Evolutionary conservation across 2,113 vertebrate species (phyloP).

Genomic region (Embiotoca jacksoni): DNA sequence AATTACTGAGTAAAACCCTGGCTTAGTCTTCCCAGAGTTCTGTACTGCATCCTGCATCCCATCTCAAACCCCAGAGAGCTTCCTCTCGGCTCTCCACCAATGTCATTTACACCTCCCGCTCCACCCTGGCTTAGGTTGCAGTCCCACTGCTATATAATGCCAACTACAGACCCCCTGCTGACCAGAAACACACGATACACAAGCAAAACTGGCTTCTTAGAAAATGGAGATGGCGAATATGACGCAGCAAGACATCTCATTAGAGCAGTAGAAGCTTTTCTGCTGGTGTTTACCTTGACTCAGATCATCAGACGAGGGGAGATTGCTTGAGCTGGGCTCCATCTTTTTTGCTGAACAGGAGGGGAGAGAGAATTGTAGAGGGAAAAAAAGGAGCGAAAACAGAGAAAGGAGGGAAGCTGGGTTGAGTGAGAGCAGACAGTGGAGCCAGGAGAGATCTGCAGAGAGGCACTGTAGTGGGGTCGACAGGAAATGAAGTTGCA

Average conservation of each 20-base stretch:
- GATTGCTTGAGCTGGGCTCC: conserved; percentile 55
- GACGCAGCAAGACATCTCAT: conserved; percentile 79
- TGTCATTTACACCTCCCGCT: conserved; percentile 78
- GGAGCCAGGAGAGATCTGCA: conserved; percentile 37
- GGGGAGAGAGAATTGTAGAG: conserved; percentile 33
- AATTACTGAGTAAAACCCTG: conserved; percentile 77
- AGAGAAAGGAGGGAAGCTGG: conserved; percentile 30
- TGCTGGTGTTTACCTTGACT: conserved; percentile 67
- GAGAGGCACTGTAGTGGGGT: conserved; percentile 49
- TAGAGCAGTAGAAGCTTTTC: conserved; percentile 67
- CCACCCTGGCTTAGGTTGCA: conserved; percentile 65
- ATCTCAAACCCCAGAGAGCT: conserved; percentile 75
- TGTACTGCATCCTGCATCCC: conserved; percentile 69
- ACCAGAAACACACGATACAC: conserved; percentile 58
- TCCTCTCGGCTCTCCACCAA: conserved; percentile 70
- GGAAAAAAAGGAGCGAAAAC: conserved; percentile 22
- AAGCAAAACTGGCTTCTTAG: conserved; percentile 61
- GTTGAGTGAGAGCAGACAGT: conserved; percentile 52
- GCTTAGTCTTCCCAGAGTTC: conserved; percentile 74
- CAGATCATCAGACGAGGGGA: conserved; percentile 62
- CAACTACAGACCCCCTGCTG: conserved; percentile 65
- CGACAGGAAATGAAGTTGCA: conserved; percentile 75
- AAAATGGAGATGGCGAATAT: conserved; percentile 65
- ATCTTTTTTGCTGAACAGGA: conserved; percentile 34
- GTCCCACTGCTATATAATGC: conserved; percentile 63